These are phyloP conservation scores for Scytalopus superciliaris DNA, from an alignment of 2,113 vertebrate species.

Conservation along the genomic window DNA sequence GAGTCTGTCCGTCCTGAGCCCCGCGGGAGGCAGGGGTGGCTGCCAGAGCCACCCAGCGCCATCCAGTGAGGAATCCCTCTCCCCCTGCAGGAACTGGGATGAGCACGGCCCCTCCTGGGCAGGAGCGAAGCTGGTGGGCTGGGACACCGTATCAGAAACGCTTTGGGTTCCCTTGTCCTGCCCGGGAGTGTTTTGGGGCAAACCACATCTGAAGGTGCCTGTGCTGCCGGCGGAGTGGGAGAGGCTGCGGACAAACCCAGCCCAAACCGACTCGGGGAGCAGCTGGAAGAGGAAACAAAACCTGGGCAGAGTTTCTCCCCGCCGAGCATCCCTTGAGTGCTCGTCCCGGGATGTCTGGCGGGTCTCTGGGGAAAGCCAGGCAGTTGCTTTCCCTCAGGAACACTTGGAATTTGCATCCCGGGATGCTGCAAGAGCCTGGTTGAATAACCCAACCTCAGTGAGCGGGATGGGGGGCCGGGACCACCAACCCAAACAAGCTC, in stretches of 20 bases:
- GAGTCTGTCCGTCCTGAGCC: background rate
- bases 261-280: background rate
- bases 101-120: background rate
- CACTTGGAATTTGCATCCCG: background rate
- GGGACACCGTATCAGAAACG: accelerated
- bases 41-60: background rate
- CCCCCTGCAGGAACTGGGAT: background rate
- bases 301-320: background rate
- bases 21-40: background rate
- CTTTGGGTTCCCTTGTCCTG: no score
- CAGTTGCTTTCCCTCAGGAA: background rate
- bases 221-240: background rate
- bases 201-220: conserved; percentile 27
- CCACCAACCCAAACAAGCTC: background rate
- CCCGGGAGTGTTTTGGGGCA: background rate
- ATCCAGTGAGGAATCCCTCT: background rate
- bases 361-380: background rate
- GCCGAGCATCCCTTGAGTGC: background rate
- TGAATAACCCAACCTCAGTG: accelerated
- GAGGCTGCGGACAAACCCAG: background rate
- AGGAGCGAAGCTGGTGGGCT: background rate
- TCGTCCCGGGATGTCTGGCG: background rate
- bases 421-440: background rate
- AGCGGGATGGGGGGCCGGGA: accelerated
- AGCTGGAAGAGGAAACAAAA: conserved; percentile 34